Evolutionary conservation across 2,113 vertebrate genomes (phyloP).

Genomic region (Phoenicopterus ruber): DNA sequence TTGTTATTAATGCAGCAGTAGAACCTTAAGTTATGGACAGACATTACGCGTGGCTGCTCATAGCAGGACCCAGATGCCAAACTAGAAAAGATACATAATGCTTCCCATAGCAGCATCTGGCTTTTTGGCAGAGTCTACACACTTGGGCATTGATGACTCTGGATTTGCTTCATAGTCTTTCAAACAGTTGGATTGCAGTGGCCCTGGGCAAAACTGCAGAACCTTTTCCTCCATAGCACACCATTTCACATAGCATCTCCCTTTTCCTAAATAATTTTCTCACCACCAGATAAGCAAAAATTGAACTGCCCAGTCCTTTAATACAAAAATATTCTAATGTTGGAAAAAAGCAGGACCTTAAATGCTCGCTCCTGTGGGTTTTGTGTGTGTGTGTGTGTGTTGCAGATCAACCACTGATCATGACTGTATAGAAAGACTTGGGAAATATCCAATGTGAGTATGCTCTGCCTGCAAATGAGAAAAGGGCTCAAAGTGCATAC

Average conservation of each 20-base stretch:
- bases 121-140: slow-evolving; percentile 59
- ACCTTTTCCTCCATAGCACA: background rate
- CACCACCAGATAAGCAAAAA: background rate
- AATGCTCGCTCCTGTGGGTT: background rate
- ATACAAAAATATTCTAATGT: background rate
- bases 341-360: background rate
- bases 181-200: background rate
- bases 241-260: background rate
- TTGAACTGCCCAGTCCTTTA: background rate
- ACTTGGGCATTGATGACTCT: background rate
- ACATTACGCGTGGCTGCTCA: background rate
- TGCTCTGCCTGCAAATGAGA: background rate
- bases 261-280: background rate
- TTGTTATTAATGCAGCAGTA: background rate
- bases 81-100: slow-evolving; percentile 17
- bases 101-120: slow-evolving; percentile 63
- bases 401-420: background rate
- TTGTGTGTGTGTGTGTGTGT: background rate
- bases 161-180: slow-evolving; percentile 26
- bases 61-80: slow-evolving; percentile 60
- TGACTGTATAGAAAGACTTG: background rate
- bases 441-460: background rate
- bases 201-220: background rate
- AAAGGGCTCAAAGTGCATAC: background rate
- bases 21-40: background rate